phyloP scores from a whole-genome alignment of 2,797 vertebrate species.

The Meda fulgida region DNA sequence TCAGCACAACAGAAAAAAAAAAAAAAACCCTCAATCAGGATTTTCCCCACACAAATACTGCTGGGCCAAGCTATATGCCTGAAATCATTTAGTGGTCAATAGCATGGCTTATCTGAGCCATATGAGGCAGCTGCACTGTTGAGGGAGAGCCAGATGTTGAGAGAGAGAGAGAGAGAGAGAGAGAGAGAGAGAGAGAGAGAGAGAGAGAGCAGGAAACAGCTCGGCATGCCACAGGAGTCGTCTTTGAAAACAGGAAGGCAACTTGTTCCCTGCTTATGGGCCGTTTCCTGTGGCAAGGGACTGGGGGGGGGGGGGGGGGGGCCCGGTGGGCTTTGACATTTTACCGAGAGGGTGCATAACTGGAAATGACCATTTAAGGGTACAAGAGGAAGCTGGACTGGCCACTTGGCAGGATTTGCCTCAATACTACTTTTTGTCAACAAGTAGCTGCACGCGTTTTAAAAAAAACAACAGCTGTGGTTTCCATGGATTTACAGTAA shows the following conservation, averaged over 20 bases:
- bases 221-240: conserved; percentile 83
- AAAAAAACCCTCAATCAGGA: conserved; percentile 18
- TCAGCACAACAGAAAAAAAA: conserved; percentile 20
- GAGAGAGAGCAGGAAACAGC: conserved; percentile 81
- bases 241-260: conserved; percentile 96
- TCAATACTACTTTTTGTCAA: background rate
- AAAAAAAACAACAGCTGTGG: no score
- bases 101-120: conserved; percentile 53
- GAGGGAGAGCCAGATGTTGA: conserved; percentile 84
- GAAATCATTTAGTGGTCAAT: conserved; percentile 48
- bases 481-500: background rate
- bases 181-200: conserved; percentile 65
- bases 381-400: conserved; percentile 54
- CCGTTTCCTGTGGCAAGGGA: conserved; percentile 91
- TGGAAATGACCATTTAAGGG: conserved; percentile 78
- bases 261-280: conserved; percentile 86
- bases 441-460: background rate
- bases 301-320: conserved; percentile 51
- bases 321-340: conserved; percentile 77
- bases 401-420: conserved; percentile 31
- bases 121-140: conserved; percentile 73
- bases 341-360: conserved; percentile 75
- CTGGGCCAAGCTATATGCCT: conserved; percentile 25
- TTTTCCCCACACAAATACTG: conserved; percentile 7
- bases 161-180: conserved; percentile 74